Evolutionary conservation across 92 coral and sea anemone genomes (phyloP), one percentile per base, ranked within the genome.

Genomic region (Palythoa grandis): DNA sequence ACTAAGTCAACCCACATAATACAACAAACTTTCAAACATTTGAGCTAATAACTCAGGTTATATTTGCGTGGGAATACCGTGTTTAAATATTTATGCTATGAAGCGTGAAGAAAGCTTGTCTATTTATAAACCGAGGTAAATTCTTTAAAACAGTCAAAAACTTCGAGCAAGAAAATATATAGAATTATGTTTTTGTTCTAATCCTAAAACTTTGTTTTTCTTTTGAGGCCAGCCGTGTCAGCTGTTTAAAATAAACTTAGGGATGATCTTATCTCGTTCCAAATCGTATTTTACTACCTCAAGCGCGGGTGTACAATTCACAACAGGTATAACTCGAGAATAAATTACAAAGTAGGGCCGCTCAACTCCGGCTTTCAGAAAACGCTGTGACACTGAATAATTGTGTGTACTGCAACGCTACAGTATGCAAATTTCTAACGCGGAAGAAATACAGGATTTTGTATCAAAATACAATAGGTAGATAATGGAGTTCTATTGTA

Each of bases 51-150:
- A n/a, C 74, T 23, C 40, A 24, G 17, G 43, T 20, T 39, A 47
- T 25, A 52, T 68, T 68, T 66, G 85, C 85, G 85, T 80, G 85
- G 85, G 85, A 80, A 80, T 67, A 13, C 38, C 74, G 39, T 67
- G 35, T 48, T 80, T 80, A 80, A 80, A 80, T 80, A 80, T 80
- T 80, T 80, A 80, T 80, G 52, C 60, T 19, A 22, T 50, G 43
- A 43, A 66, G 15, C 60, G 22, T 7, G 5, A 14, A 68, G 73
- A 43, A 80, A 48, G 17, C 71, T 38, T 24, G 24, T 74, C 85
- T 80, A 70, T 66, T 47, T 66, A 47, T 65, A 67, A 80, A 80
- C 85, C 60, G 66, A 43, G 39, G 23, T 5, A 80, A 67, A 19
- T 48, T 66, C 82, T 66, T 52, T 13, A 67, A 29, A 20, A 65